Evolutionary conservation across 2,113 vertebrate species (phyloP).

Genomic region (Smithornis capensis): DNA sequence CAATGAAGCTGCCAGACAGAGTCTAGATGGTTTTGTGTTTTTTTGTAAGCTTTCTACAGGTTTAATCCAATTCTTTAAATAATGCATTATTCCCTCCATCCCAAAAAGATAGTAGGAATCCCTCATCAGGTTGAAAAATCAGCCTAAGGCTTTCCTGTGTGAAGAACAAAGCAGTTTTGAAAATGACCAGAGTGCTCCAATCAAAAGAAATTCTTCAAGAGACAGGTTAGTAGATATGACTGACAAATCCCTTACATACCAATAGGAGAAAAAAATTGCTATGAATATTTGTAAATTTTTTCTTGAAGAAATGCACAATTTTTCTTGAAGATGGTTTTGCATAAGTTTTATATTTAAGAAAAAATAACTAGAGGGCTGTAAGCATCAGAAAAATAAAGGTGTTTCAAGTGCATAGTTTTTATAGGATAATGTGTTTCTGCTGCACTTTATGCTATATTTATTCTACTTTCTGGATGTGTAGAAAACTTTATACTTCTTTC

Average conservation of each 20-base stretch:
- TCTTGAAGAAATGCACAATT: not conserved
- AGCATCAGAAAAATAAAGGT: not conserved
- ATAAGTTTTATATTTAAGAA: not conserved
- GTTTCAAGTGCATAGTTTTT: not conserved
- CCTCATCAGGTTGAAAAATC: not conserved
- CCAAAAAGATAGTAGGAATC: not conserved
- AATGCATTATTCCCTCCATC: not conserved
- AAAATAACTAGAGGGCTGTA: not conserved
- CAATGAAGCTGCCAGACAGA: not conserved
- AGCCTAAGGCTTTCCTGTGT: not conserved
- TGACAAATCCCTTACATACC: accelerated
- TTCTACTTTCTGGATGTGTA: not conserved
- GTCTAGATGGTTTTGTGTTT: not conserved
- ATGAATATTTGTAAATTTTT: not conserved
- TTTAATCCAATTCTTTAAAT: not conserved
- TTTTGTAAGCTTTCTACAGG: not conserved
- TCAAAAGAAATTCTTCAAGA: not conserved
- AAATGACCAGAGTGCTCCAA: not conserved
- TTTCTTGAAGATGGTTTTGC: not conserved
- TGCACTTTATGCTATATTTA: not conserved
- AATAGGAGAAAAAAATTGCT: not conserved
- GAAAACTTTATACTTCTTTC: not conserved
- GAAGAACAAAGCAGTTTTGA: not conserved
- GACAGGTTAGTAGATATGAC: not conserved
- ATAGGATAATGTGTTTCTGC: not conserved